These are phyloP conservation scores for Onychomys torridus DNA, from an alignment of 2,797 vertebrate genomes.

Conservation along the genomic window DNA sequence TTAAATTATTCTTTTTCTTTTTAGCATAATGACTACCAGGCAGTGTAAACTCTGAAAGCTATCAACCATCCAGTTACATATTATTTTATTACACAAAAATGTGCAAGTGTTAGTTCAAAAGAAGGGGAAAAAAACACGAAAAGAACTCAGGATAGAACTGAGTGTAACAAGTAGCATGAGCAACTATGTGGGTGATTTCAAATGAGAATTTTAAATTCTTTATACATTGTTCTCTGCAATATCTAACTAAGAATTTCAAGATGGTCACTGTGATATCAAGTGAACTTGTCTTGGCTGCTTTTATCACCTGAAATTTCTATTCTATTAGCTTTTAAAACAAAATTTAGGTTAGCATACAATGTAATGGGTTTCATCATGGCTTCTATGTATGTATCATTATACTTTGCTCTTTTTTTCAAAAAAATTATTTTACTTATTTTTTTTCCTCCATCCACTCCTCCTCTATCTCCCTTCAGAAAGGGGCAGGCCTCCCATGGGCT, in stretches of 20 bases:
- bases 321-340: background rate
- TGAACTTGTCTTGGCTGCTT: background rate
- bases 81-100: background rate
- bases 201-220: background rate
- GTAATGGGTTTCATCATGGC: background rate
- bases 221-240: background rate
- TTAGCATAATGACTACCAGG: background rate
- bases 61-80: background rate
- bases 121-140: background rate
- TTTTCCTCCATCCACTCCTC: background rate
- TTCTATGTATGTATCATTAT: background rate
- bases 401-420: background rate
- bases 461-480: background rate
- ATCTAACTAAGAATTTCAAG: background rate
- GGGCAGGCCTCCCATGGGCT: too few species aligned
- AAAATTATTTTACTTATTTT: background rate
- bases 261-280: background rate
- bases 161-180: background rate
- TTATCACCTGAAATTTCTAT: background rate
- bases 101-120: background rate
- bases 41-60: background rate
- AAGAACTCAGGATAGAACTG: background rate
- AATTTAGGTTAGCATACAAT: background rate
- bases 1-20: background rate
- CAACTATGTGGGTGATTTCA: background rate